Conservation (phyloP, 1,140 invertebrate genomes). For the Drosophila ercepeae region DNA sequence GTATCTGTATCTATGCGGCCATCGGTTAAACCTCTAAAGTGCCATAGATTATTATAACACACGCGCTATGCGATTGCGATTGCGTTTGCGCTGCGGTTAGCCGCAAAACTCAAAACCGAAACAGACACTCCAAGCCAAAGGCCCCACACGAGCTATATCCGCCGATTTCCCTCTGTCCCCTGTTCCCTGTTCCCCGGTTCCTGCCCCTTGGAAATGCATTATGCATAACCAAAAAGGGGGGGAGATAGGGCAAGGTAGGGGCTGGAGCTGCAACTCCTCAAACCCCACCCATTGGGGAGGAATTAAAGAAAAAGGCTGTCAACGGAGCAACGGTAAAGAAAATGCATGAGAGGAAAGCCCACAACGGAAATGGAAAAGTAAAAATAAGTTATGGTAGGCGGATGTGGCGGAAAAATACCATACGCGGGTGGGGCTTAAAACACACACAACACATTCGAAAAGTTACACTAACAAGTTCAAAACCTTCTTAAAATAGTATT, state of each 20-base stretch:
- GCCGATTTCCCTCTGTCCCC: background rate
- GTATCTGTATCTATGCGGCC: conserved; percentile 36
- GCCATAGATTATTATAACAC: conserved; percentile 65
- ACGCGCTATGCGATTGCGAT: conserved; percentile 53
- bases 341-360: conserved; percentile 55
- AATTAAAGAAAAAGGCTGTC: conserved; percentile 56
- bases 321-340: conserved; percentile 58
- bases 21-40: conserved; percentile 64
- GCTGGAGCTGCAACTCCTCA: background rate
- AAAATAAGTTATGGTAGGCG: conserved; percentile 48
- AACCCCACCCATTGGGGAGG: conserved; percentile 18
- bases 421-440: background rate
- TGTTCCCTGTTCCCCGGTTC: too few relatives aligned
- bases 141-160: conserved; percentile 38
- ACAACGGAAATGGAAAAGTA: conserved; percentile 51
- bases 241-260: background rate
- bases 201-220: conserved; percentile 12
- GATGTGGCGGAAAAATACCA: conserved; percentile 37
- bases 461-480: background rate
- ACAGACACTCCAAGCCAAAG: conserved; percentile 25
- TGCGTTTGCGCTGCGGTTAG: conserved; percentile 55
- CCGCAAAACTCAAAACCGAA: conserved; percentile 57
- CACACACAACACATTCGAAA: conserved; percentile 13
- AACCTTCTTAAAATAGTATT: conserved; percentile 3
- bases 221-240: conserved; percentile 28